These are phyloP conservation scores for Aproaerema taeniolella DNA, from an alignment of 2,888 invertebrate genomes.

Conservation along the genomic window DNA sequence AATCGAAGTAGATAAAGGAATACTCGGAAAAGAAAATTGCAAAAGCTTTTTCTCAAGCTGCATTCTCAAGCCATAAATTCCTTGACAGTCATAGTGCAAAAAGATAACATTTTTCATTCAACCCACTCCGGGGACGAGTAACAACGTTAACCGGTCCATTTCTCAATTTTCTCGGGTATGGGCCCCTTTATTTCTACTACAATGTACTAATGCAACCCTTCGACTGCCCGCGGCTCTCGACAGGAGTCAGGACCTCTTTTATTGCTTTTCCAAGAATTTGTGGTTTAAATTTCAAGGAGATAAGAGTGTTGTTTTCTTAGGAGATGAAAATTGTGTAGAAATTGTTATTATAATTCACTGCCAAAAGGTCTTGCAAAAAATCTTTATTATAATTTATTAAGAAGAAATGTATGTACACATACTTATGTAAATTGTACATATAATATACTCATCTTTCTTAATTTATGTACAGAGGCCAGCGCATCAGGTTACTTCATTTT, in stretches of 20 bases:
- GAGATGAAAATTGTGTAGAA: slow-evolving; percentile 5
- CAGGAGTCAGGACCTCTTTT: slow-evolving; percentile 49
- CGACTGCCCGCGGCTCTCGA: slow-evolving; percentile 49
- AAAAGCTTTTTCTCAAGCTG: no score
- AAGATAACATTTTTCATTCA: slow-evolving; percentile 67
- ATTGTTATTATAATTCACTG: no score
- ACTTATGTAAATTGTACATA: no score
- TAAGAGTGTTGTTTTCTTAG: slow-evolving; percentile 5
- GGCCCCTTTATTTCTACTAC: slow-evolving; percentile 49
- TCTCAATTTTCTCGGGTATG: slow-evolving; percentile 67
- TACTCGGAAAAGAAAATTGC: no score
- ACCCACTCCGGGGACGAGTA: slow-evolving; percentile 59
- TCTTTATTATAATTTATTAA: no score
- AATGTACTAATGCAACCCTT: slow-evolving; percentile 45
- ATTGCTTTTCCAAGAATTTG: slow-evolving; percentile 54
- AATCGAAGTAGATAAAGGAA: no score
- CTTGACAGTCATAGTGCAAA: slow-evolving; percentile 37
- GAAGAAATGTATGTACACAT: no score
- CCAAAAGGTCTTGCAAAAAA: no score
- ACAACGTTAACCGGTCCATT: slow-evolving; percentile 76
- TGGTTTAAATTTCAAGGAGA: slow-evolving; percentile 13
- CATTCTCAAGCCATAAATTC: slow-evolving; percentile 31
- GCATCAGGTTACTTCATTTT: no score
- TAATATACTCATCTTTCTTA: no score
- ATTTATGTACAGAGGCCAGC: no score